Conservation (phyloP, 2,888 invertebrate genomes). For the Gonocerus acuteangulatus region DNA sequence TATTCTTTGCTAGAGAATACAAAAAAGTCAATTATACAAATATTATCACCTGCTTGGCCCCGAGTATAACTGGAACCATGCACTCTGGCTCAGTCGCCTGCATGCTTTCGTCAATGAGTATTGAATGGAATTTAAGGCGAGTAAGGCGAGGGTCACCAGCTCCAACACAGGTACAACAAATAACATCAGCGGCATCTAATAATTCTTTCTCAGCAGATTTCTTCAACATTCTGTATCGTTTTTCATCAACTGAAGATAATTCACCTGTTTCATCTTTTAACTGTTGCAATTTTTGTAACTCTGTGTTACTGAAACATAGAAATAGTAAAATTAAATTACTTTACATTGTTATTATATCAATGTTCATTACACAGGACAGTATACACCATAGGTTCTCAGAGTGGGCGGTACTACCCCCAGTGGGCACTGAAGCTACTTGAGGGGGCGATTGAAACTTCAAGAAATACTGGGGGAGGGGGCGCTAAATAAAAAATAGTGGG, state of each 20-base stretch:
- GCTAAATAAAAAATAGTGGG: too few species aligned
- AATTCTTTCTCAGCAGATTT: conserved; percentile 85
- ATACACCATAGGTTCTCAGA: background rate
- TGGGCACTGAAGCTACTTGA: background rate
- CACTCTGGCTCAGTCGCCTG: conserved; percentile 97
- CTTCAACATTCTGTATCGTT: conserved; percentile 82
- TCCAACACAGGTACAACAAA: conserved; percentile 98
- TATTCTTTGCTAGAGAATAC: too few species aligned
- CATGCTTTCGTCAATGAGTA: conserved; percentile 94
- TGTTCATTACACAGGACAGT: too few species aligned
- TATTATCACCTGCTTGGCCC: conserved; percentile 82
- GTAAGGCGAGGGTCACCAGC: conserved; percentile 94
- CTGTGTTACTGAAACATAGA: conserved; percentile 53
- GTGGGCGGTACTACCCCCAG: background rate
- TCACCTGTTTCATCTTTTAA: conserved; percentile 98
- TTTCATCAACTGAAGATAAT: conserved; percentile 88
- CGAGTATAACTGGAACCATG: conserved; percentile 97
- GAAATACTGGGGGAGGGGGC: background rate
- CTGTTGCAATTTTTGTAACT: conserved; percentile 89
- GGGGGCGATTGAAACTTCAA: too few species aligned
- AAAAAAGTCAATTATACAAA: too few species aligned
- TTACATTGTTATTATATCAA: too few species aligned
- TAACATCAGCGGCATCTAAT: conserved; percentile 92
- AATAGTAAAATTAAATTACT: conserved; percentile 6
- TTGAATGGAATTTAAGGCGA: conserved; percentile 88